Evolutionary conservation across 2,113 vertebrate species (phyloP).

Genomic region (Crocuta crocuta): DNA sequence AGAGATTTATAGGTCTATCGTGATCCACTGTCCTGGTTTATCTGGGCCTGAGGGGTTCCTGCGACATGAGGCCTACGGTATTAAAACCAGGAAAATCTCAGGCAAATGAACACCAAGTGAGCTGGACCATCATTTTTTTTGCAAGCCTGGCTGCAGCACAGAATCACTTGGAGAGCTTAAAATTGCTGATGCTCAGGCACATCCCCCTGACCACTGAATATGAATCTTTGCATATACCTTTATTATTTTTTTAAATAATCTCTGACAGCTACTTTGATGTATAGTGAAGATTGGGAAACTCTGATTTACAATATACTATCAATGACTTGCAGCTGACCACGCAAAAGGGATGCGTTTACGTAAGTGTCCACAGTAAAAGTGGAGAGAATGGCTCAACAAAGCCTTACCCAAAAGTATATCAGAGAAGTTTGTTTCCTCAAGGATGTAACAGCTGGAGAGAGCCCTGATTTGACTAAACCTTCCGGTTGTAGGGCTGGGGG

Average conservation of each 20-base stretch:
- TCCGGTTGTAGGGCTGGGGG: conserved; percentile 76
- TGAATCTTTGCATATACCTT: not conserved
- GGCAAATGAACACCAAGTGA: not conserved
- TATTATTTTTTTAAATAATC: not conserved
- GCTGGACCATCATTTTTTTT: not conserved
- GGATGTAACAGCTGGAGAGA: conserved; percentile 28
- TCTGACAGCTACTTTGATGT: not conserved
- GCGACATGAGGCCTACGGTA: not conserved
- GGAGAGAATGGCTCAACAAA: not conserved
- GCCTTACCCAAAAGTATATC: conserved; percentile 51
- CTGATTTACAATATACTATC: not conserved
- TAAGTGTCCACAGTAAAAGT: conserved; percentile 49
- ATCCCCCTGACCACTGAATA: not conserved
- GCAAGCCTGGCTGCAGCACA: not conserved
- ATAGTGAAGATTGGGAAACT: not conserved
- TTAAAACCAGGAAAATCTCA: not conserved
- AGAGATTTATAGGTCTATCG: not conserved
- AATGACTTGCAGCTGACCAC: not conserved
- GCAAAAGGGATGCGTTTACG: not conserved
- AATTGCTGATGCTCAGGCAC: not conserved
- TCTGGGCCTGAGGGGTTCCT: not conserved
- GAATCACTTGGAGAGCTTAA: not conserved
- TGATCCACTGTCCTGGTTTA: not conserved
- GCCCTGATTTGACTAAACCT: conserved; percentile 60
- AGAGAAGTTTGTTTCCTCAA: conserved; percentile 65